Evolutionary conservation across 2,113 vertebrate genomes (phyloP), one percentile per base, ranked within the genome.

Genomic region (Leptocoma aspasia): DNA sequence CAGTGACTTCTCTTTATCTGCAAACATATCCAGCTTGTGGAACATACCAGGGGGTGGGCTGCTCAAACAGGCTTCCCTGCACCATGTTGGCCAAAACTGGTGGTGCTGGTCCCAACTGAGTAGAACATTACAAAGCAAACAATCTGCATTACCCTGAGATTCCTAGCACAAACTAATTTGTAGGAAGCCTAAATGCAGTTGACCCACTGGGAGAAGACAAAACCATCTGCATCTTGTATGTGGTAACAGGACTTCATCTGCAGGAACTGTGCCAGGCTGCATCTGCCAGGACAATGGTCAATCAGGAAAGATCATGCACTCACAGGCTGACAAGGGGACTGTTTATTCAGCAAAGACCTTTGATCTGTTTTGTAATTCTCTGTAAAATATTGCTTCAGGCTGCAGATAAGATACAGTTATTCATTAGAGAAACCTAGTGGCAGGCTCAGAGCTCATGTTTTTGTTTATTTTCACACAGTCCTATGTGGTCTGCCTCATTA

Each of bases 271-370:
- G 82, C 52, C 49, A 93, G 83, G 15, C 49, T 92, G 78, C 42
- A 42, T 64, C 28, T 80, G 47, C 80, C 77, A 68, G 61, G 52
- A 59, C 3, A 4, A 24, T 42, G n/a, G 75, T 61, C 78, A 24
- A 1, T 71, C 53, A 39, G 61, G 64, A 82, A 75, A 73, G 37
- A 77, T 70, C 72, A 79, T 27, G 33, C 56, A 8, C 24, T 33
- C 63, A 23, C 17, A 66, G 56, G 8, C 57, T 93, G 59, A 57
- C 45, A 21, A 13, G 59, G 33, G 35, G 6, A 53, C 41, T 95
- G 81, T 92, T 97, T 96, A 81, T 89, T 85, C 84, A 94, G 76
- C 41, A 89, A 65, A 93, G 85, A 91, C 89, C 87, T 96, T 95
- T 87, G 78, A 56, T 91, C 94, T 94, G n/a, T 95, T 93, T 94